Percentiles rank a stretch among this genome's conserved stretches.
These are phyloP conservation scores for Baccha elongata DNA, from an alignment of 2,888 invertebrate species.

Conservation along the genomic window DNA sequence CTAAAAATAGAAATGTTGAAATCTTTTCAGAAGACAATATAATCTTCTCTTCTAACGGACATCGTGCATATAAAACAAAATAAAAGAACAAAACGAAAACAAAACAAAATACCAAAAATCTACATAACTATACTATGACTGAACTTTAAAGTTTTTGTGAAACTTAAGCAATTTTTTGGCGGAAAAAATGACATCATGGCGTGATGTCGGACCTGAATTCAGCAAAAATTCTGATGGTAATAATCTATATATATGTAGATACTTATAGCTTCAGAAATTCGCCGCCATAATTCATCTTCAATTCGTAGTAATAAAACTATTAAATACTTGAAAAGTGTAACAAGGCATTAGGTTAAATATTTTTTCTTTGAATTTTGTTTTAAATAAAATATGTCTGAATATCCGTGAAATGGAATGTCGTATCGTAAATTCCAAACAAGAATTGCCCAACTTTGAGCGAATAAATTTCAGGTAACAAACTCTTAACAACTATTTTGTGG, in stretches of 20 bases:
- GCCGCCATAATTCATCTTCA: slow-evolving; percentile 47
- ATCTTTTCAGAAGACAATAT: neutral
- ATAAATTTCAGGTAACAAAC: slow-evolving; percentile 40
- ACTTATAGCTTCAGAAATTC: slow-evolving; percentile 50
- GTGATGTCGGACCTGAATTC: neutral
- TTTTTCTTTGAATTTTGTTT: slow-evolving; percentile 7
- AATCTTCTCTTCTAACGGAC: slow-evolving; percentile 39
- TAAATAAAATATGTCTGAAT: slow-evolving; percentile 26
- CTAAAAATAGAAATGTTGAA: slow-evolving; percentile 41
- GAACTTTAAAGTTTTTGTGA: neutral
- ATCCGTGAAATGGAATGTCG: slow-evolving; percentile 22
- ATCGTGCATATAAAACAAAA: slow-evolving; percentile 11
- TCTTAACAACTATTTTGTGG: slow-evolving; percentile 40
- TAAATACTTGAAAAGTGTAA: slow-evolving; percentile 8
- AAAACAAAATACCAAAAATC: slow-evolving; percentile 11
- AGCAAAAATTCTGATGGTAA: neutral
- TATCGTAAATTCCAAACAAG: slow-evolving; percentile 30
- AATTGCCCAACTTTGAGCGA: slow-evolving; percentile 45
- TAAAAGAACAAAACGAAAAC: neutral
- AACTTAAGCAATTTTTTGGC: slow-evolving; percentile 34
- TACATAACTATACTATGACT: slow-evolving; percentile 19
- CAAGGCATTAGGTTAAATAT: neutral
- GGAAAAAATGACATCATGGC: slow-evolving; percentile 61
- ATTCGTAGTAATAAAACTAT: neutral
- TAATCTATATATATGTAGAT: slow-evolving; percentile 12